Percentiles rank a stretch among this genome's conserved stretches.
phyloP scores from a whole-genome alignment of 2,113 vertebrate genomes.

The Oreochromis spilurus region DNA sequence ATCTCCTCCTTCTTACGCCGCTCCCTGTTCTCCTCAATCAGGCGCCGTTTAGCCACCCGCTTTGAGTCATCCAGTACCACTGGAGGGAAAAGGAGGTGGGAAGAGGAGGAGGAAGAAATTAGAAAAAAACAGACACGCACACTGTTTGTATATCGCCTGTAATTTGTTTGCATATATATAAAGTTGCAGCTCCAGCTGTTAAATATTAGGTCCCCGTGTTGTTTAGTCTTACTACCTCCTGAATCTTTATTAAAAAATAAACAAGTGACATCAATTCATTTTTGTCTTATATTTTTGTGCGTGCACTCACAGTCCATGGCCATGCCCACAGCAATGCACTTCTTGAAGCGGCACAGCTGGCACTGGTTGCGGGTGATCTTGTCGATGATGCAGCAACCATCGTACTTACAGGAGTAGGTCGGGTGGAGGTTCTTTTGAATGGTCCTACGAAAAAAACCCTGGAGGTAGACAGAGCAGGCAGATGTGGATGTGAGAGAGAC shows the following conservation, averaged over 20 bases:
- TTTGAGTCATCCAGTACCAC: slow-evolving; percentile 97
- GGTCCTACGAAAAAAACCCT: slow-evolving; percentile 97
- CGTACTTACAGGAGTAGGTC: slow-evolving; percentile 92
- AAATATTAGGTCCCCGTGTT: rapidly evolving
- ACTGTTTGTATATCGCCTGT: rapidly evolving
- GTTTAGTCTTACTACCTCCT: not conserved
- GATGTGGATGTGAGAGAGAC: not conserved
- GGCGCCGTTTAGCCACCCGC: slow-evolving; percentile 92
- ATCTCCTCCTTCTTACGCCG: slow-evolving; percentile 93
- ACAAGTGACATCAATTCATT: not conserved
- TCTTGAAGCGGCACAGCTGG: slow-evolving; percentile 98
- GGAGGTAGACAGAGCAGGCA: not conserved
- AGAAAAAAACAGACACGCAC: not conserved
- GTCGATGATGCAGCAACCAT: slow-evolving; percentile 96
- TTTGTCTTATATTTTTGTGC: not conserved
- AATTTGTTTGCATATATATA: not conserved
- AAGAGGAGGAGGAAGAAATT: not conserved
- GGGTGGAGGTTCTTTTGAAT: slow-evolving; percentile 98
- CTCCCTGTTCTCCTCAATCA: slow-evolving; percentile 97
- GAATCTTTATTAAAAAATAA: not conserved
- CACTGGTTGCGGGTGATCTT: slow-evolving; percentile 99
- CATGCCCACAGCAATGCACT: slow-evolving; percentile 84
- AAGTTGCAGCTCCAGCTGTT: not conserved
- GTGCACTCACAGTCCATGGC: slow-evolving; percentile 70
- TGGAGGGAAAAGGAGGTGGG: slow-evolving; percentile 26